Evolutionary conservation across 2,797 vertebrate species (phyloP).

Genomic region (Columba guinea): DNA sequence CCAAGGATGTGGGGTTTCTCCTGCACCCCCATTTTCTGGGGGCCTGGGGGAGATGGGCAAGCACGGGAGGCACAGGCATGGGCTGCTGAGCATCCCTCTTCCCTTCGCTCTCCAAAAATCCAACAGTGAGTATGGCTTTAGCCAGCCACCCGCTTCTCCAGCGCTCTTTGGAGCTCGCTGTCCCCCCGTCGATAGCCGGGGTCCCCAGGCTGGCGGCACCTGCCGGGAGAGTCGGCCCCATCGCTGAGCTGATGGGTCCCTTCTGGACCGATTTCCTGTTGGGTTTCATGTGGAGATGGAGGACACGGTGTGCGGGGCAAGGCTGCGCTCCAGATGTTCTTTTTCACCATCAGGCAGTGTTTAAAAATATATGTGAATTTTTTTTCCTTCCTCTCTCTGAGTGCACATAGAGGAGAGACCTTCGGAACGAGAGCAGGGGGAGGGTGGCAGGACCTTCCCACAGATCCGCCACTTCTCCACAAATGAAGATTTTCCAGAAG

Average conservation of each 20-base stretch:
- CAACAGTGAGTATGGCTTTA: background rate
- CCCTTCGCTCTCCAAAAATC: background rate
- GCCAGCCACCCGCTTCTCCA: background rate
- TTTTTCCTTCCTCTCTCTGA: background rate
- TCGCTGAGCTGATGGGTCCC: background rate
- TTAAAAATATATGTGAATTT: background rate
- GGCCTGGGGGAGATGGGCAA: background rate
- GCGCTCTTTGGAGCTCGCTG: background rate
- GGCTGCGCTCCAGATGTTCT: slow-evolving; percentile 56
- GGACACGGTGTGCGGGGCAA: background rate
- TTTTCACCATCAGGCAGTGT: slow-evolving; percentile 13
- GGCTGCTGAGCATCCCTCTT: background rate
- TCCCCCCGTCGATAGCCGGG: background rate
- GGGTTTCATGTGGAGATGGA: background rate
- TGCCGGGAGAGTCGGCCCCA: accelerated
- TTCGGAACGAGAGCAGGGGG: background rate
- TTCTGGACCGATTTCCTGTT: background rate
- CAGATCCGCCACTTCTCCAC: accelerated
- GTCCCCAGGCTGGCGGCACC: background rate
- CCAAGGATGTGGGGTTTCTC: background rate
- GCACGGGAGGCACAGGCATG: background rate
- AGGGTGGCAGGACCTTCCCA: background rate
- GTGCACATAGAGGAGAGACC: background rate
- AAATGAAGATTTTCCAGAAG: background rate
- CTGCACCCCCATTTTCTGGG: background rate